These are phyloP conservation scores for Cariama cristata DNA, from an alignment of 2,113 vertebrate species.

Conservation along the genomic window DNA sequence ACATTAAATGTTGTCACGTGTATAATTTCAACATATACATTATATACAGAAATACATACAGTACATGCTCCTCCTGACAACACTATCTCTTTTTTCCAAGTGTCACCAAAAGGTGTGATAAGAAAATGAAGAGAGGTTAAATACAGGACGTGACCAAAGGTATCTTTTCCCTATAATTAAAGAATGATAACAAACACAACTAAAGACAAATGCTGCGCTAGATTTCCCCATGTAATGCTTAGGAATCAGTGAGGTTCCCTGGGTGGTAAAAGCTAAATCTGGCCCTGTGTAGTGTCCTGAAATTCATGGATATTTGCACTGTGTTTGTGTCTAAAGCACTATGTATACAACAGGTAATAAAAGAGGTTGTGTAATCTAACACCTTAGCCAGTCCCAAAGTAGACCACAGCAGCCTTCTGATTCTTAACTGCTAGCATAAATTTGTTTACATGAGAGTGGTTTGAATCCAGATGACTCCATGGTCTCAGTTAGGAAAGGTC, in stretches of 20 bases:
- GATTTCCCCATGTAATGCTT: not conserved
- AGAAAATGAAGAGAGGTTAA: constrained; percentile 2
- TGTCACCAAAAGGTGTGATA: constrained; percentile 46
- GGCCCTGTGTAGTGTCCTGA: not conserved
- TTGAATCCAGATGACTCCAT: not conserved
- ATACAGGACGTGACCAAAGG: not conserved
- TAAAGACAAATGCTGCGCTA: not conserved
- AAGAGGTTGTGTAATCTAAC: constrained; percentile 41
- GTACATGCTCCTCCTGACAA: constrained; percentile 71
- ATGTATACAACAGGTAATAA: not conserved
- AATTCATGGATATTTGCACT: not conserved
- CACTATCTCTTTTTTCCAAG: constrained; percentile 56
- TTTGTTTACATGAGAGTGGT: not conserved
- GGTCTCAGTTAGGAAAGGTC: constrained; percentile 21
- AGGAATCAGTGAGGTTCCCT: constrained; percentile 5
- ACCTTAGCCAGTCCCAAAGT: constrained; percentile 34
- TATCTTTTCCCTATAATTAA: not conserved
- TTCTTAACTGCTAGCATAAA: not conserved
- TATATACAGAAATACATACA: constrained; percentile 76
- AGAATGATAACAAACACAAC: not conserved
- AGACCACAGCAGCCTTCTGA: constrained; percentile 41
- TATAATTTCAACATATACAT: constrained; percentile 75
- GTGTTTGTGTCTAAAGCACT: not conserved
- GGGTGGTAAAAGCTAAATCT: constrained; percentile 12
- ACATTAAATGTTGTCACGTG: constrained; percentile 72